Evolutionary conservation across 2,888 invertebrate species (phyloP).

Genomic region (Apamea epomidion): DNA sequence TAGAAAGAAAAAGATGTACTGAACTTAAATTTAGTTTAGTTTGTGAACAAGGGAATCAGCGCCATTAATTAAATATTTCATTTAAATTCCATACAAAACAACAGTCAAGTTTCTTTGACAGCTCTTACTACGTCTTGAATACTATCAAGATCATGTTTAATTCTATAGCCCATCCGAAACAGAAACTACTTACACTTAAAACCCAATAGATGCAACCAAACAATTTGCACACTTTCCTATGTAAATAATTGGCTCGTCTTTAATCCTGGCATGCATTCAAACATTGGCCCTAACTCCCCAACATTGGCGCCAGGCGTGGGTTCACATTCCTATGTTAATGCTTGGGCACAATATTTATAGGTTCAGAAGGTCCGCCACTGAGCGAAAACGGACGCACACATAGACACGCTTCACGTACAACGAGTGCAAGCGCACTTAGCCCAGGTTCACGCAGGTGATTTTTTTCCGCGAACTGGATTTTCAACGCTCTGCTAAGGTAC

Average conservation of each 20-base stretch:
- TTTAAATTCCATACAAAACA: constrained; percentile 8
- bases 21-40: no score
- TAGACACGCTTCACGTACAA: not conserved
- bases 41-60: no score
- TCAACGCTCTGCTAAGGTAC: not conserved
- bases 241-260: constrained; percentile 48
- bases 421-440: not conserved
- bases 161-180: constrained; percentile 22
- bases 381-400: not conserved
- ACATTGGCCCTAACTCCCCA: constrained; percentile 35
- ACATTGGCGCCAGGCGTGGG: constrained; percentile 58
- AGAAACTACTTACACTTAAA: constrained; percentile 37
- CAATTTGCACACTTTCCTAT: constrained; percentile 61
- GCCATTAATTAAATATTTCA: not conserved
- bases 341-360: not conserved
- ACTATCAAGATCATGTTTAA: constrained; percentile 34
- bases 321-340: constrained; percentile 63
- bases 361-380: constrained; percentile 1
- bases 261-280: constrained; percentile 53
- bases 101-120: constrained; percentile 20
- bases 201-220: constrained; percentile 28
- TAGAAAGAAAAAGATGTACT: no score
- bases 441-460: not conserved
- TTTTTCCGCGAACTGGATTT: not conserved
- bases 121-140: not conserved